phyloP scores from a whole-genome alignment of 2,797 vertebrate species.

The Oryzias sinensis region DNA sequence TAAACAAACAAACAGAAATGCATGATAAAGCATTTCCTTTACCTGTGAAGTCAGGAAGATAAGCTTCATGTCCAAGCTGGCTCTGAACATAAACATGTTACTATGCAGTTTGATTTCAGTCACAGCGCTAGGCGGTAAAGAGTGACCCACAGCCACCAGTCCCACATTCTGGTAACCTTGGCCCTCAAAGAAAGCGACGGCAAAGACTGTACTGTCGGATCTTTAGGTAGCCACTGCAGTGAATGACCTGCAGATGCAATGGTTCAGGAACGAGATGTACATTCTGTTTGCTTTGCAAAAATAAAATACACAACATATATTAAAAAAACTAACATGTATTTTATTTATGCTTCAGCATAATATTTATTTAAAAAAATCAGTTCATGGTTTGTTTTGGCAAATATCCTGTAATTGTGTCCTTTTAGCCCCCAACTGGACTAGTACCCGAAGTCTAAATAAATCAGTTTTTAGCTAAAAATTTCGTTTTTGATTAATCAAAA shows the following conservation, averaged over 20 bases:
- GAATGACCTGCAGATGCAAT: conserved; percentile 85
- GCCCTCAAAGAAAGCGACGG: conserved; percentile 96
- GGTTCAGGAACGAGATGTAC: neutral
- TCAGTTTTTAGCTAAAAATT: neutral
- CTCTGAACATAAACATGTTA: conserved; percentile 99
- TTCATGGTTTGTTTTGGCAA: too few relatives aligned
- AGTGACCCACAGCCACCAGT: conserved; percentile 96
- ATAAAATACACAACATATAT: neutral
- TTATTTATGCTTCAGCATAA: too few relatives aligned
- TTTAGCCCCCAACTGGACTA: too few relatives aligned
- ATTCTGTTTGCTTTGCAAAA: neutral
- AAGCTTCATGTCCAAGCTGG: conserved; percentile 98
- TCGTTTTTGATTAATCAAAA: conserved; percentile 2
- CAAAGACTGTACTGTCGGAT: conserved; percentile 97
- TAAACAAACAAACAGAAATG: neutral
- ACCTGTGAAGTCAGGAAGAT: conserved; percentile 98
- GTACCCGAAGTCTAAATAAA: too few relatives aligned
- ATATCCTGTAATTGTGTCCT: too few relatives aligned
- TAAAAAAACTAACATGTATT: neutral
- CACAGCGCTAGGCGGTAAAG: conserved; percentile 93
- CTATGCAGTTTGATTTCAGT: conserved; percentile 98
- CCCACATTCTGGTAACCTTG: conserved; percentile 99
- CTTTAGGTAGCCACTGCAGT: conserved; percentile 98
- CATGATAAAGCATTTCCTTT: conserved; percentile 7
- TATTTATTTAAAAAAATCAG: too few relatives aligned